A percentile compares a stretch with the other conserved stretches of the same genome.
Evolutionary conservation across 2,888 invertebrate genomes (phyloP).

Genomic region (Beris chalybata): DNA sequence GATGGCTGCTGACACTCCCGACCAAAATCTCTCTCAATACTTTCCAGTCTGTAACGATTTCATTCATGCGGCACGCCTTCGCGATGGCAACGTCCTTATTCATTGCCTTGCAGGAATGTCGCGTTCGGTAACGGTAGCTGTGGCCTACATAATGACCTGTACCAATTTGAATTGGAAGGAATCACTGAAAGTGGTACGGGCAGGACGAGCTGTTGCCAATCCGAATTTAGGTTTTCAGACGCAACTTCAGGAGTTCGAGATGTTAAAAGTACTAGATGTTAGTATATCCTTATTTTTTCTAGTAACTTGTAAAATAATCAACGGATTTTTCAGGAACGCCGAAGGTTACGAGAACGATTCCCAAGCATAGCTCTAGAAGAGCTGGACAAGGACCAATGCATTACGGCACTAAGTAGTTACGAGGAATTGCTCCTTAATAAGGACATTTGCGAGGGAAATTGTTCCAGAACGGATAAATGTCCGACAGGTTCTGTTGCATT

Average conservation of each 20-base stretch:
- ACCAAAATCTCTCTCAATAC: constrained; percentile 91
- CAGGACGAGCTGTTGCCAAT: constrained; percentile 89
- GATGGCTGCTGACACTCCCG: constrained; percentile 92
- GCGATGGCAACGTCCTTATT: constrained; percentile 89
- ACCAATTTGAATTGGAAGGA: constrained; percentile 90
- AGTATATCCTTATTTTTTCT: constrained; percentile 38
- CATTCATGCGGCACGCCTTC: constrained; percentile 87
- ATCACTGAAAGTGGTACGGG: constrained; percentile 88
- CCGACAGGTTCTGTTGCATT: constrained; percentile 68
- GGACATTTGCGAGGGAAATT: constrained; percentile 85
- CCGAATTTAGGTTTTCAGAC: constrained; percentile 95
- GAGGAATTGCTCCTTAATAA: constrained; percentile 76
- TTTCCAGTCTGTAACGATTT: constrained; percentile 95
- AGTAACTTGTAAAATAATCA: background rate
- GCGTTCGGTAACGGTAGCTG: constrained; percentile 92
- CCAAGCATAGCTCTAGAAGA: constrained; percentile 75
- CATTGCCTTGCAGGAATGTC: constrained; percentile 98
- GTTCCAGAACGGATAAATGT: constrained; percentile 80
- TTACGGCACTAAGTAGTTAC: constrained; percentile 78
- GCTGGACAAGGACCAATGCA: constrained; percentile 75
- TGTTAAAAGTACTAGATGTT: constrained; percentile 76
- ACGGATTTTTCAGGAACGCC: constrained; percentile 67
- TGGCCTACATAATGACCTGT: constrained; percentile 95
- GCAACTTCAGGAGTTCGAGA: constrained; percentile 90
- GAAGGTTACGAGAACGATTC: constrained; percentile 80